phyloP scores from a whole-genome alignment of 2,113 vertebrate genomes.

The Fregata magnificens region DNA sequence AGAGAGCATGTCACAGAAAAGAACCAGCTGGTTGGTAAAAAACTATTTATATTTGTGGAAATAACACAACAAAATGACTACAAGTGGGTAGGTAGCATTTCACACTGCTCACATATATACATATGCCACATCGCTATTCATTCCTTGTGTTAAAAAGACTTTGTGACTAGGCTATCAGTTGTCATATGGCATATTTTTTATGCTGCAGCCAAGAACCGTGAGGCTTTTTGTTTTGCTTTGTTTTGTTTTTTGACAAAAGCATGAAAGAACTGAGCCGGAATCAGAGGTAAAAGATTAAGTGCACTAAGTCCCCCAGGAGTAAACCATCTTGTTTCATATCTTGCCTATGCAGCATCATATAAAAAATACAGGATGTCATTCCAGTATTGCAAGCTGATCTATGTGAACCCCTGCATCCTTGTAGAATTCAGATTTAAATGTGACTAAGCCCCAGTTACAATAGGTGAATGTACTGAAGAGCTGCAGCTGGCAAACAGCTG shows the following conservation, averaged over 20 bases:
- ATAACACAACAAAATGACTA: neutral
- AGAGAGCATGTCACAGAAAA: conserved; percentile 12
- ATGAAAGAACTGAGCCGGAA: neutral
- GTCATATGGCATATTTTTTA: neutral
- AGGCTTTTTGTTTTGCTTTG: neutral
- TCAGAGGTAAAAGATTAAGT: conserved; percentile 1
- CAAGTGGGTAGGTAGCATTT: neutral
- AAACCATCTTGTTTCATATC: conserved; percentile 8
- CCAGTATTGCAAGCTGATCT: neutral
- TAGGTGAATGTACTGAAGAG: neutral
- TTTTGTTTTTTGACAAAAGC: neutral
- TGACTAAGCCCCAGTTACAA: neutral
- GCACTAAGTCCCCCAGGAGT: neutral
- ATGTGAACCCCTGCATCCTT: neutral
- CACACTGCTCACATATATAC: neutral
- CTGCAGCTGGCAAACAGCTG: neutral
- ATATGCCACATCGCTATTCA: conserved; percentile 3
- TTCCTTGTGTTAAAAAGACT: neutral
- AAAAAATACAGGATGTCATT: neutral
- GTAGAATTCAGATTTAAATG: neutral
- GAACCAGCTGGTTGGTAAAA: conserved; percentile 18
- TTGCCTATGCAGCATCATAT: neutral
- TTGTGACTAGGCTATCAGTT: neutral
- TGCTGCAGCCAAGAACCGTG: neutral
- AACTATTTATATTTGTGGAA: conserved; percentile 49